These are phyloP conservation scores for Nibea coibor DNA, from an alignment of 2,113 vertebrate genomes.

Conservation along the genomic window DNA sequence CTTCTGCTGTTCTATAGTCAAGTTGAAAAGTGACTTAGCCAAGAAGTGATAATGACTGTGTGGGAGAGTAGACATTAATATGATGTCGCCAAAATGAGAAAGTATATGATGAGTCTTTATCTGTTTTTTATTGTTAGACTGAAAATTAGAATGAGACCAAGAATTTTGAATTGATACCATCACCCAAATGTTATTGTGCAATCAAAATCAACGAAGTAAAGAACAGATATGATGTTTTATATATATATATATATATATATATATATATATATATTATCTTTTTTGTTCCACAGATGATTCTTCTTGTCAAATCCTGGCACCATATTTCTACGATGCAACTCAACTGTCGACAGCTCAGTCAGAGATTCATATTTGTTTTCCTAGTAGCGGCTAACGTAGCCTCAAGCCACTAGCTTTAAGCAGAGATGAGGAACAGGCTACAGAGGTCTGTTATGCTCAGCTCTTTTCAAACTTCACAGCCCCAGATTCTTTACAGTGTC, in stretches of 20 bases:
- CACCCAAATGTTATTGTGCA: background rate
- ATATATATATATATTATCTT: background rate
- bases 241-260: background rate
- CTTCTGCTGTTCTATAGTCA: slow-evolving; percentile 30
- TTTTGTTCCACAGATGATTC: background rate
- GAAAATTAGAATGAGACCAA: background rate
- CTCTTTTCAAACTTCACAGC: too few relatives aligned
- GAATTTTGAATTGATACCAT: background rate
- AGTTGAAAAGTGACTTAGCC: slow-evolving; percentile 47
- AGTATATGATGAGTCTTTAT: background rate
- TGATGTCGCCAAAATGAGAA: slow-evolving; percentile 2
- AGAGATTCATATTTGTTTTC: background rate
- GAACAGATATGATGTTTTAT: background rate
- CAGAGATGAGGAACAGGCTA: too few relatives aligned
- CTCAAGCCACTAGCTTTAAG: too few relatives aligned
- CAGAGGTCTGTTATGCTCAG: background rate
- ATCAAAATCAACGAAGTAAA: background rate
- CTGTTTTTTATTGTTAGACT: background rate
- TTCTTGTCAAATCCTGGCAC: background rate
- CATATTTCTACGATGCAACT: background rate
- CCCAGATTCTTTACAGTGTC: too few relatives aligned
- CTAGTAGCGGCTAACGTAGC: background rate
- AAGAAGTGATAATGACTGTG: slow-evolving; percentile 57
- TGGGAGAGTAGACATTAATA: slow-evolving; percentile 46
- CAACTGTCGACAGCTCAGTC: background rate